Evolutionary conservation across 2,888 invertebrate species (phyloP).

Genomic region (Drosophila subsilvestris): DNA sequence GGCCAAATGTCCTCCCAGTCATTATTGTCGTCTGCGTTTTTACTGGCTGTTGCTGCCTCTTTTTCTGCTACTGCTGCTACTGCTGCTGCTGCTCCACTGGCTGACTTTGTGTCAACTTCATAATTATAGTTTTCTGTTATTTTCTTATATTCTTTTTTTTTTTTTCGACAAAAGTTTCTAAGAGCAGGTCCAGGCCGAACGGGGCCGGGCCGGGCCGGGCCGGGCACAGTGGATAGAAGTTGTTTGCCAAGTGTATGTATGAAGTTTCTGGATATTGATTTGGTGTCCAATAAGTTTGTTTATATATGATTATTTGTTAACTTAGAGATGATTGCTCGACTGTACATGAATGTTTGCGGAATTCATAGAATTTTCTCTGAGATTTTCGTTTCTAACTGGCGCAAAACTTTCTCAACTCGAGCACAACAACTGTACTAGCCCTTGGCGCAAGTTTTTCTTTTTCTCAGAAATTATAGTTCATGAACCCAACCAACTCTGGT

Average conservation of each 20-base stretch:
- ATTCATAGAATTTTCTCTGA: background rate
- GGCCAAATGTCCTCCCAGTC: conserved; percentile 47
- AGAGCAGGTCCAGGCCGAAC: conserved; percentile 16
- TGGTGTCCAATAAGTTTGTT: conserved; percentile 1
- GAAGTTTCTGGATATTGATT: background rate
- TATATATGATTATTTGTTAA: conserved; percentile 1
- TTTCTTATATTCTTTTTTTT: conserved; percentile 32
- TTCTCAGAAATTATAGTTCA: background rate
- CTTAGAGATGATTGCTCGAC: background rate
- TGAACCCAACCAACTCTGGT: background rate
- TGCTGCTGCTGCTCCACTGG: conserved; percentile 42
- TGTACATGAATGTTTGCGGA: conserved; percentile 1
- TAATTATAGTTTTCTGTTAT: conserved; percentile 69
- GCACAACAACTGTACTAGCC: too few relatives aligned
- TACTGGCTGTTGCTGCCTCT: conserved; percentile 38
- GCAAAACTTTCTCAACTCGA: background rate
- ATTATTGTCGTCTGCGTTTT: conserved; percentile 69
- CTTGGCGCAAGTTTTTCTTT: background rate
- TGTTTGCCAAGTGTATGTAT: background rate
- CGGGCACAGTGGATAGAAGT: conserved; percentile 51
- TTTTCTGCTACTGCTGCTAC: conserved; percentile 22
- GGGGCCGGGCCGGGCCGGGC: too few relatives aligned
- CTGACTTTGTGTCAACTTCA: conserved; percentile 77
- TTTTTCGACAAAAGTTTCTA: conserved; percentile 55
- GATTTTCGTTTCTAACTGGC: background rate